Evolutionary conservation across 2,113 vertebrate genomes (phyloP).

Genomic region (Saguinus midas): DNA sequence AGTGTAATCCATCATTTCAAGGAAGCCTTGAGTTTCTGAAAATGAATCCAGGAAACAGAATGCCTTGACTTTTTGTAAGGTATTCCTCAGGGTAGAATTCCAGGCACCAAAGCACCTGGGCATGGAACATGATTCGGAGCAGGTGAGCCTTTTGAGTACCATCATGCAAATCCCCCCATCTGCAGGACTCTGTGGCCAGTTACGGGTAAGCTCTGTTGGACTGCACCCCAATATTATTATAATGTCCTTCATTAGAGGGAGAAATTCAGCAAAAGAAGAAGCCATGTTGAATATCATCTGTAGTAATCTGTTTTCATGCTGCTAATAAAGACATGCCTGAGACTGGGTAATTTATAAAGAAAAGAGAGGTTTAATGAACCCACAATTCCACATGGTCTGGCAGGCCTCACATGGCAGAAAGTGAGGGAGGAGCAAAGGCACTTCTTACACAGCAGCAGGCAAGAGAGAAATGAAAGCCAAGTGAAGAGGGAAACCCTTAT

Average conservation of each 20-base stretch:
- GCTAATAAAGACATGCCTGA: too few relatives aligned
- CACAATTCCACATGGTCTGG: too few relatives aligned
- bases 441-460: too few relatives aligned
- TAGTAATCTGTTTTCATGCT: too few relatives aligned
- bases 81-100: not conserved
- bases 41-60: not conserved
- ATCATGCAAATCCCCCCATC: not conserved
- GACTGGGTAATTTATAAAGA: too few relatives aligned
- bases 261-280: not conserved
- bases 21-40: not conserved
- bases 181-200: not conserved
- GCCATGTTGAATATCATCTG: not conserved
- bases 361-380: too few relatives aligned
- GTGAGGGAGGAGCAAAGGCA: too few relatives aligned
- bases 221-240: rapidly evolving
- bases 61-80: rapidly evolving
- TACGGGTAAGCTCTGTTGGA: not conserved
- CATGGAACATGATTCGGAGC: not conserved
- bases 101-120: rapidly evolving
- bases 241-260: not conserved
- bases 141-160: not conserved
- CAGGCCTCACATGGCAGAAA: too few relatives aligned
- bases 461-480: too few relatives aligned
- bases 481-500: too few relatives aligned
- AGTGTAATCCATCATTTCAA: rapidly evolving